Evolutionary conservation across 2,888 invertebrate genomes (phyloP), one percentile per base, ranked within the genome.

Genomic region (Diaperis boleti): DNA sequence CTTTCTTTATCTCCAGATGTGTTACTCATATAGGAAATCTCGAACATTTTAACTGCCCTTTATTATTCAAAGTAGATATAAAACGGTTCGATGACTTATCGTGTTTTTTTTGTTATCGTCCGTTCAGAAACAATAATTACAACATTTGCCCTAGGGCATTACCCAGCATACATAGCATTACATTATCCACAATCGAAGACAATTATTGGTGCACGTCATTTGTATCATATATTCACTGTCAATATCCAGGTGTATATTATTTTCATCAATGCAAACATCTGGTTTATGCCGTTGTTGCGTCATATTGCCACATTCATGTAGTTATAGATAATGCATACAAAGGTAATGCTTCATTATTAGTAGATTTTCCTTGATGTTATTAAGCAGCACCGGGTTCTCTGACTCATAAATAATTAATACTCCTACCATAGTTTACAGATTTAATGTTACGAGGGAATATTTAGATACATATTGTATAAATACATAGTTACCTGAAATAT

Each of bases 301-400:
- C 33, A 33, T 33, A 11, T 33, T 33, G 33, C 33, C 33, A 33
- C 33, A 33, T n/a, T n/a, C n/a, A n/a, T 33, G 11, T 33, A n/a
- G 33, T 33, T 11, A 33, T 33, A 13, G 11, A 33, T 10, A 3
- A 33, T 11, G 33, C 33, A 33, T 5, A 33, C 2, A 33, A n/a
- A 26, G n/a, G 8, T 26, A 26, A 26, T 26, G 26, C 6, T n/a
- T 26, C 2, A 26, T 5, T n/a, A 26, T 26, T 26, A 4, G 6
- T 3, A 5, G n/a, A 26, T n/a, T 26, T 26, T 26, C n/a, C n/a
- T n/a, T 26, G 2, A 1, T 26, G 26, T 8, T 26, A 26, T 26
- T 26, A 26, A 26, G 6, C 26, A 26, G 26, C 26, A 26, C 8
- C 26, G 26, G n/a, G 26, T 26, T 26, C 26, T 6, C n/a, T 26